Evolutionary conservation across 2,888 invertebrate genomes (phyloP), one percentile per base, ranked within the genome.

Genomic region (Antitype chi): DNA sequence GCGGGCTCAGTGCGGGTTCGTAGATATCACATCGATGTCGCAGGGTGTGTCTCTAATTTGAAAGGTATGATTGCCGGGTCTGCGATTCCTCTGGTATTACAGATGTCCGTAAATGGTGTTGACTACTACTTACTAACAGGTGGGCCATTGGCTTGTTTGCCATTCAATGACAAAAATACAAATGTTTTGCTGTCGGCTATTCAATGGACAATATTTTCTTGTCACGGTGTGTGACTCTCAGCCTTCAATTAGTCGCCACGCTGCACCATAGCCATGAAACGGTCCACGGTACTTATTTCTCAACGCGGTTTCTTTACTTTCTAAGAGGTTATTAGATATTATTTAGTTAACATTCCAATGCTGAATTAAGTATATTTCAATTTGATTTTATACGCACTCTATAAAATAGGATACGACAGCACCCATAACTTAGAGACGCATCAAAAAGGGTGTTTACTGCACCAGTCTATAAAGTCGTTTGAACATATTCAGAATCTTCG

Each of bases 221-320:
- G 83, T 89, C 81, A 89, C 81, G 89, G 78, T 89, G 64, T 71
- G 25, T 80, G 76, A 57, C 25, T 81, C 60, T 60, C 52, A 32
- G 74, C 28, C 81, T 28, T 59, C 71, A 89, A 85, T 87, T 89
- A 89, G 70, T 25, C 52, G 60, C 70, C 69, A 74, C 74, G 57
- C 87, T 74, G 70, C 74, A 76, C 77, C 76, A 75, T 78, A 81
- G 64, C 80, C 67, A 84, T 71, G 85, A 63, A 70, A 67, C 64
- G 38, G 70, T n/a, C 15, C 32, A 47, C 59, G 64, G 64, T 76
- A 59, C 67, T 72, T 72, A 80, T 87, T 89, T 81, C 81, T 74
- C 76, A 87, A 89, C 76, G 62, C 64, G 49, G 68, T 86, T 83
- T 86, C 84, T 88, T 78, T 80, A 78, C 89, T 87, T 88, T 87